phyloP scores from a whole-genome alignment of 2,797 vertebrate species.

The Takifugu ocellatus region DNA sequence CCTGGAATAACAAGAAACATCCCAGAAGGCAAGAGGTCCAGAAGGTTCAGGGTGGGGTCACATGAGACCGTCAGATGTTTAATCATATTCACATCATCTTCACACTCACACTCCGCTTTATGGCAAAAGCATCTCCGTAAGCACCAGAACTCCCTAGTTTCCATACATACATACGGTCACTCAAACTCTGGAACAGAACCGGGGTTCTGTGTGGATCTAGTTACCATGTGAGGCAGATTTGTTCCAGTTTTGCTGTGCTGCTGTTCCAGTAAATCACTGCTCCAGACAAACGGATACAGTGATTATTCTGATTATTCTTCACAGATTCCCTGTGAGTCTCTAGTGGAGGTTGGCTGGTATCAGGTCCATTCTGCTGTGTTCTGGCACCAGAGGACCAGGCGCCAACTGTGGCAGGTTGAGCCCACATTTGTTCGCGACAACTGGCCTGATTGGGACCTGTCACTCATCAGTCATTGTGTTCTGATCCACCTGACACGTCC shows the following conservation, averaged over 20 bases:
- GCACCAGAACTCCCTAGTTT: not conserved
- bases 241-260: not conserved
- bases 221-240: constrained; percentile 1
- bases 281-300: constrained; percentile 1
- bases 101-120: no score
- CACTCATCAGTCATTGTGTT: not conserved
- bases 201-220: not conserved
- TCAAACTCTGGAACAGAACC: not conserved
- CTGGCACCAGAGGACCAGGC: constrained; percentile 2
- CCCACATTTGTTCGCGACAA: not conserved
- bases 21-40: not conserved
- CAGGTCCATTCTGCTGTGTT: not conserved
- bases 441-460: not conserved
- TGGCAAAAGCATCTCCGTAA: not conserved
- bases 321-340: not conserved
- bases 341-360: not conserved
- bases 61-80: not conserved
- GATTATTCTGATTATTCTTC: not conserved
- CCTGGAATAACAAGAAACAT: constrained; percentile 29
- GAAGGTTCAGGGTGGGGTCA: not conserved
- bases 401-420: constrained; percentile 1
- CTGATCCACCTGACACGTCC: no score
- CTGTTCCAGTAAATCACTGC: not conserved
- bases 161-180: not conserved
- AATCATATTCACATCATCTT: no score